Conservation (phyloP, 2,113 vertebrate genomes). For the Vulpes ferrilata region DNA sequence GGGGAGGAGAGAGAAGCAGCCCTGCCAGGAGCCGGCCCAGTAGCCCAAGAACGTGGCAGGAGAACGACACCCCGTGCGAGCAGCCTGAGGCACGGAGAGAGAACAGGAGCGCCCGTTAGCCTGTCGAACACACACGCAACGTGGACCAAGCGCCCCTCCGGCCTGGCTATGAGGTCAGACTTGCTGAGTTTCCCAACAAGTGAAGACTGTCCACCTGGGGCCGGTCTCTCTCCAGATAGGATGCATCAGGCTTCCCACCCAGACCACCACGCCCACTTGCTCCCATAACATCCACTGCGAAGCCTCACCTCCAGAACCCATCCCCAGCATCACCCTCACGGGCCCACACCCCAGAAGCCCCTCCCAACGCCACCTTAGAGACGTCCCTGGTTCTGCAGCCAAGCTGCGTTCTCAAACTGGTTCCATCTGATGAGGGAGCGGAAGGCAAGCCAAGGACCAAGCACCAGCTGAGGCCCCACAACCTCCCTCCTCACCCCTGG, state of each 20-base stretch:
- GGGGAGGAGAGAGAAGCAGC: not conserved
- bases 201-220: no score
- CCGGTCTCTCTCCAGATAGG: not conserved
- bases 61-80: not conserved
- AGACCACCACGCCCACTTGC: not conserved
- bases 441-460: not conserved
- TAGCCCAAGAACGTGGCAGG: accelerated
- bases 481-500: not conserved
- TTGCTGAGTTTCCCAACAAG: not conserved
- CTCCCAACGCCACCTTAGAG: not conserved
- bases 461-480: not conserved
- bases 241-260: not conserved
- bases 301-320: accelerated
- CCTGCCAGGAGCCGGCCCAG: not conserved
- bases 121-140: not conserved
- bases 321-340: no score
- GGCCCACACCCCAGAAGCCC: not conserved
- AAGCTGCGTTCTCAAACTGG: not conserved
- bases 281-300: not conserved
- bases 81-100: not conserved
- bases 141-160: no score
- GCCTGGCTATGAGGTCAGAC: no score
- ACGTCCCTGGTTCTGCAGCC: not conserved
- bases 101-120: accelerated
- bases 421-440: not conserved